Evolutionary conservation across 2,113 vertebrate genomes (phyloP), one percentile per base, ranked within the genome.

Genomic region (Tragelaphus strepsiceros): DNA sequence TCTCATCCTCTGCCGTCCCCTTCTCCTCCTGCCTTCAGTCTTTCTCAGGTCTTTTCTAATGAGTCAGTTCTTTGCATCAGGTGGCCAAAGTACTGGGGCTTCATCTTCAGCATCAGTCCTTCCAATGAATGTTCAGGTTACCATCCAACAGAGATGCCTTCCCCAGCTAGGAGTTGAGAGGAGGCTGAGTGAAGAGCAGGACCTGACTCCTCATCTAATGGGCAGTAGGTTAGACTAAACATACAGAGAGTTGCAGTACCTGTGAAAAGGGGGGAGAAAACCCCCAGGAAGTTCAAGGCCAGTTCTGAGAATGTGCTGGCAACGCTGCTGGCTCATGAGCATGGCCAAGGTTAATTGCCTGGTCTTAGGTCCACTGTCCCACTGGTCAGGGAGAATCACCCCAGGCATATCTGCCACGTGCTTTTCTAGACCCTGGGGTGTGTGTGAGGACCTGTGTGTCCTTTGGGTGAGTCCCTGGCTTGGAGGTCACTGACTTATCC

Each of bases 121-220:
- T 26, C 39, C 35, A 77, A 7, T 15, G 39, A 77, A 15, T 77
- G 22, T 43, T 77, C 22, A 77, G 71, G 39, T 22, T 74, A 92
- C 84, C 49, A 96, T 96, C 95, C 96, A 49, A 71, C 53, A 51
- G 94, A 98, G 91, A 90, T 83, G 84, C 95, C 56, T 32, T 95
- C 91, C 51, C 26, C 49, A 83, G 2, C 35, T 90, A 21, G n/a
- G 85, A 56, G 81, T 13, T n/a, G 49, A 88, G 58, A 92, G 56
- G 78, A 95, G 35, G 39, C 11, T 2, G 61, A 89, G 39, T 22
- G 19, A 94, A 83, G 39, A 26, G 12, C 15, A 56, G 49, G 81
- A 54, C 16, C 64, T 62, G 85, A 16, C 59, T 95, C 46, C 32
- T 62, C 24, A 7, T 67, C 82, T 78, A 83, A 58, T 87, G 51